Percentiles rank a stretch among this genome's conserved stretches.
Conservation (phyloP, 2,888 invertebrate species). For the Drosophila stalkeri region DNA sequence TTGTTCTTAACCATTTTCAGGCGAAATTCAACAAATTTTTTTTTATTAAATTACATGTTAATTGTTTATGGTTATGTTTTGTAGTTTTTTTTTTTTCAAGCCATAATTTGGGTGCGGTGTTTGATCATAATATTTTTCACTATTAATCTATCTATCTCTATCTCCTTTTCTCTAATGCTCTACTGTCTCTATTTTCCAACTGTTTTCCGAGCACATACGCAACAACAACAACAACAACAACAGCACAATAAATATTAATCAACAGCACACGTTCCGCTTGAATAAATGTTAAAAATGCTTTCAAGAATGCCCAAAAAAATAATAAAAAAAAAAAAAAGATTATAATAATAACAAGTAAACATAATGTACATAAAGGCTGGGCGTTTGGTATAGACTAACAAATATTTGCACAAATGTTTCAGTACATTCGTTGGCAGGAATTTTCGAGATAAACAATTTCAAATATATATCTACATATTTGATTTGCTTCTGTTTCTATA, state of each 20-base stretch:
- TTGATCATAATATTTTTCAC: conserved; percentile 7
- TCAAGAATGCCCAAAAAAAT: conserved; percentile 36
- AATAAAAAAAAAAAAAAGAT: conserved; percentile 20
- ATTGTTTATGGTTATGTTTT: conserved; percentile 69
- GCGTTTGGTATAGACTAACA: conserved; percentile 52
- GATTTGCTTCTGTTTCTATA: conserved; percentile 34
- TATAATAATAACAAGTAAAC: conserved; percentile 13
- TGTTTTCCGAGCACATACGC: conserved; percentile 51
- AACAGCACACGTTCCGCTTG: conserved; percentile 59
- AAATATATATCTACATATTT: conserved; percentile 10
- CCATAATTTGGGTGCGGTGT: conserved; percentile 59
- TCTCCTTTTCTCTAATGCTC: conserved; percentile 12
- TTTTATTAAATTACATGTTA: conserved; percentile 58
- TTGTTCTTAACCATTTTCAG: conserved; percentile 21
- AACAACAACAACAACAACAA: conserved; percentile 41
- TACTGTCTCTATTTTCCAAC: conserved; percentile 38
- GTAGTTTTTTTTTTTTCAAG: conserved; percentile 68
- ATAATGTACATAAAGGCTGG: conserved; percentile 45
- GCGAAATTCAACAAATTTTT: conserved; percentile 27
- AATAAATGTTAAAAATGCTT: conserved; percentile 78
- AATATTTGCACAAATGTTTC: conserved; percentile 81
- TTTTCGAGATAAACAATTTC: conserved; percentile 34
- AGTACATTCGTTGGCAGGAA: conserved; percentile 51
- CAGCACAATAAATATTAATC: conserved; percentile 80
- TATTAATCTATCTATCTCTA: conserved; percentile 12